A percentile compares a stretch with the other conserved stretches of the same genome.
Conservation (phyloP, 2,888 invertebrate species). For the Argyresthia goedartella region DNA sequence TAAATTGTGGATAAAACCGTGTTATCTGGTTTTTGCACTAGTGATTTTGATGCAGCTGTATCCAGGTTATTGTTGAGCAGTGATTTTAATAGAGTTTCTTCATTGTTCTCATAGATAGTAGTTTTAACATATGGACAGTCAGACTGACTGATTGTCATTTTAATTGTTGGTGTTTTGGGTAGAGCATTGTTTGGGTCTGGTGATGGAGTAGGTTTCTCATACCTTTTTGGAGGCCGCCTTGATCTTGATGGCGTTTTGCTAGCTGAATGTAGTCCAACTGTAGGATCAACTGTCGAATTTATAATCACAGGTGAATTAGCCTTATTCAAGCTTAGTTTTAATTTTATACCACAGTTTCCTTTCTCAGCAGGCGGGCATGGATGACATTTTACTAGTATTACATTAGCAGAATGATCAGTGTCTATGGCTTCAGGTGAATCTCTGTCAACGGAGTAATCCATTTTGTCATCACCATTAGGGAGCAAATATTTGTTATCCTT, state of each 20-base stretch:
- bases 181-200: slow-evolving; percentile 18
- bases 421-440: slow-evolving; percentile 36
- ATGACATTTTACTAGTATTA: slow-evolving; percentile 18
- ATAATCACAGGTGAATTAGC: slow-evolving; percentile 63
- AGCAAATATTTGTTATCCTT: slow-evolving; percentile 20
- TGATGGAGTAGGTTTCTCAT: slow-evolving; percentile 34
- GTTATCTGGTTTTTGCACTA: slow-evolving; percentile 43
- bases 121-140: slow-evolving; percentile 62
- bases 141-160: slow-evolving; percentile 64
- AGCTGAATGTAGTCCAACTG: slow-evolving; percentile 42
- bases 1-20: slow-evolving; percentile 57
- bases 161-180: slow-evolving; percentile 49
- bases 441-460: slow-evolving; percentile 45
- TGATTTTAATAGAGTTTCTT: slow-evolving; percentile 46
- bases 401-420: slow-evolving; percentile 13
- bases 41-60: slow-evolving; percentile 26
- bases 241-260: slow-evolving; percentile 49
- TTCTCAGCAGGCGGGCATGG: slow-evolving; percentile 26
- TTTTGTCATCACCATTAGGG: slow-evolving; percentile 48
- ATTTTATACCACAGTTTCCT: slow-evolving; percentile 56
- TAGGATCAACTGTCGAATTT: slow-evolving; percentile 63
- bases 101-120: slow-evolving; percentile 51
- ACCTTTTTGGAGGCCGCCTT: slow-evolving; percentile 55
- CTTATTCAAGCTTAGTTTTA: slow-evolving; percentile 60
- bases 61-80: slow-evolving; percentile 54